Conservation (phyloP, 2,888 invertebrate genomes). For the Apamea sordens region DNA sequence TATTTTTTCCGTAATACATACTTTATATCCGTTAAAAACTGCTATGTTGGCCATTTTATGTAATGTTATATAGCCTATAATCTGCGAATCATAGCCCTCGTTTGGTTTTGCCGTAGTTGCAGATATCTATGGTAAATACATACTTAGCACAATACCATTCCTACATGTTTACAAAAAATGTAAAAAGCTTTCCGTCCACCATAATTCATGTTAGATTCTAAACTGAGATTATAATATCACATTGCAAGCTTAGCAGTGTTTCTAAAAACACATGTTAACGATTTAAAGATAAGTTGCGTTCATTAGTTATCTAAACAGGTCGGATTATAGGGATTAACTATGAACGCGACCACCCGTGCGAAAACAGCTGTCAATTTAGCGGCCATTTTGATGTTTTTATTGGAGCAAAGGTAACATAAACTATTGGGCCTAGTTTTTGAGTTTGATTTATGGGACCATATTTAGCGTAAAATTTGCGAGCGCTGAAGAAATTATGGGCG, state of each 20-base stretch:
- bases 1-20: too few species aligned
- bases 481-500: background rate
- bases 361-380: conserved; percentile 78
- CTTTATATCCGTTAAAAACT: too few species aligned
- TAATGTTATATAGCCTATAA: too few species aligned
- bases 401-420: conserved; percentile 42
- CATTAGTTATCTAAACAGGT: conserved; percentile 82
- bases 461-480: conserved; percentile 47
- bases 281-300: conserved; percentile 68
- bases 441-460: conserved; percentile 39
- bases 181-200: conserved; percentile 8
- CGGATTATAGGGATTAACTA: conserved; percentile 80
- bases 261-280: conserved; percentile 63
- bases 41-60: too few species aligned
- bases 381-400: conserved; percentile 63
- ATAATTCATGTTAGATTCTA: conserved; percentile 56
- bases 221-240: conserved; percentile 57
- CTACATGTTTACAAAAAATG: conserved; percentile 1
- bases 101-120: too few species aligned
- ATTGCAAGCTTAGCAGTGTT: conserved; percentile 52
- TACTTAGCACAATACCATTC: background rate
- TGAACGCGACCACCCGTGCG: conserved; percentile 82
- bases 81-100: too few species aligned
- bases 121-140: too few species aligned
- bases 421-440: conserved; percentile 41